phyloP scores from a whole-genome alignment of 2,113 vertebrate species.

The Calidris pygmaea region DNA sequence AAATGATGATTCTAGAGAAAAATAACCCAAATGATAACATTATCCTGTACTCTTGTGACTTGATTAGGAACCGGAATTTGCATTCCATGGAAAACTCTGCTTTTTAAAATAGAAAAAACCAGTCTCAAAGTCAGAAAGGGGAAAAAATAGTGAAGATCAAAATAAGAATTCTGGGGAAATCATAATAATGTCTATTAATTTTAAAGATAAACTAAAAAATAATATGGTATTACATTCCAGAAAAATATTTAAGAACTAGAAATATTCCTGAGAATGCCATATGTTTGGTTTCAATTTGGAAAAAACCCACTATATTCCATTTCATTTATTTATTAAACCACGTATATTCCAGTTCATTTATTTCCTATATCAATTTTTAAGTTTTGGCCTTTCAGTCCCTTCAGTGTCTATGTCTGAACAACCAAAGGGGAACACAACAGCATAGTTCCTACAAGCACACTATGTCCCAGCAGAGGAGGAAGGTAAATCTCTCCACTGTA shows the following conservation, averaged over 20 bases:
- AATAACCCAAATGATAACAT: neutral
- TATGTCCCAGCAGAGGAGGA: rapidly evolving
- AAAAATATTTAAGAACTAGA: neutral
- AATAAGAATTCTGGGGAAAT: neutral
- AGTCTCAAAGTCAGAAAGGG: neutral
- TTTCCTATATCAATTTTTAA: neutral
- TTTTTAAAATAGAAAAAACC: neutral
- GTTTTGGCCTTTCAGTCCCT: neutral
- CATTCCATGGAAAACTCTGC: neutral
- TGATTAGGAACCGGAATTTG: neutral
- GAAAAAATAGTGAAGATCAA: neutral
- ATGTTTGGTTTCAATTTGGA: neutral
- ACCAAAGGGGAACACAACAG: neutral
- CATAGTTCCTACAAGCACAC: neutral
- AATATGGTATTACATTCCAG: neutral
- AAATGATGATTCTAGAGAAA: neutral
- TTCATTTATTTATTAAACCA: neutral
- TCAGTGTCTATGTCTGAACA: neutral
- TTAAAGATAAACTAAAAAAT: neutral
- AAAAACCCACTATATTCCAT: neutral
- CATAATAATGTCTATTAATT: neutral
- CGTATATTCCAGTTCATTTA: neutral
- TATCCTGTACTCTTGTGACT: neutral
- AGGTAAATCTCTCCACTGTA: neutral
- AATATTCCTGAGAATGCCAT: neutral